Percentiles rank a stretch among this genome's conserved stretches.
Evolutionary conservation across 2,888 invertebrate species (phyloP).

Genomic region (Pyrgus malvae): DNA sequence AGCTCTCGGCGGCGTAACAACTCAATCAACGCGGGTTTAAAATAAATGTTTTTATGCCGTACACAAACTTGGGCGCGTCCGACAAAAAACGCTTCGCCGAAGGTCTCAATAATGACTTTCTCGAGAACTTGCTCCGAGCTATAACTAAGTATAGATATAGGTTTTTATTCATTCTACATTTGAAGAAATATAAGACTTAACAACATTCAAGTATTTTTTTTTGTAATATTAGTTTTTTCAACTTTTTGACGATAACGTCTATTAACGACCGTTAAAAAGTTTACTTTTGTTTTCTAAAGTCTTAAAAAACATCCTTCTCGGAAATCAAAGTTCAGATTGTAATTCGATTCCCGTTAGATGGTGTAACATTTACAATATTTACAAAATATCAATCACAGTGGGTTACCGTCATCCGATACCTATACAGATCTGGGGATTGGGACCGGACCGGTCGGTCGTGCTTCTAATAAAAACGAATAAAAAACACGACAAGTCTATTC

Average conservation of each 20-base stretch:
- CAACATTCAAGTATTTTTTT: background rate
- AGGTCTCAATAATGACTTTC: conserved; percentile 72
- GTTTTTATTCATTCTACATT: conserved; percentile 4
- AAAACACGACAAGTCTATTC: conserved; percentile 71
- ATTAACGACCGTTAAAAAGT: no score
- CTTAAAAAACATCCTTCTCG: conserved; percentile 16
- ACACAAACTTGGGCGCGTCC: conserved; percentile 52
- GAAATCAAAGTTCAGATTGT: conserved; percentile 1
- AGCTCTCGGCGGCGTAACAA: conserved; percentile 57
- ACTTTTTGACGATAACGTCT: no score
- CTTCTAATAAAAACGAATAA: conserved; percentile 53
- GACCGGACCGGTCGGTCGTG: conserved; percentile 51
- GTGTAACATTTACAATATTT: conserved; percentile 22
- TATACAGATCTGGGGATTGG: conserved; percentile 45
- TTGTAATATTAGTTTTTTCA: no score
- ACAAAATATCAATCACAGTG: conserved; percentile 24
- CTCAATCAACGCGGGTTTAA: conserved; percentile 77
- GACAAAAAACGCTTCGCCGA: conserved; percentile 58
- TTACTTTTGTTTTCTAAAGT: no score
- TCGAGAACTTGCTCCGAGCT: conserved; percentile 56
- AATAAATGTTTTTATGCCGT: conserved; percentile 64
- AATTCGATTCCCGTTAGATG: conserved; percentile 6
- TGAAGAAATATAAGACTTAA: background rate
- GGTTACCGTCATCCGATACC: conserved; percentile 40
- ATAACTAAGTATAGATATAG: conserved; percentile 7